phyloP scores from a whole-genome alignment of 35 echinoderm and acorn worm genomes.

The Ophioderma brevispina region DNA sequence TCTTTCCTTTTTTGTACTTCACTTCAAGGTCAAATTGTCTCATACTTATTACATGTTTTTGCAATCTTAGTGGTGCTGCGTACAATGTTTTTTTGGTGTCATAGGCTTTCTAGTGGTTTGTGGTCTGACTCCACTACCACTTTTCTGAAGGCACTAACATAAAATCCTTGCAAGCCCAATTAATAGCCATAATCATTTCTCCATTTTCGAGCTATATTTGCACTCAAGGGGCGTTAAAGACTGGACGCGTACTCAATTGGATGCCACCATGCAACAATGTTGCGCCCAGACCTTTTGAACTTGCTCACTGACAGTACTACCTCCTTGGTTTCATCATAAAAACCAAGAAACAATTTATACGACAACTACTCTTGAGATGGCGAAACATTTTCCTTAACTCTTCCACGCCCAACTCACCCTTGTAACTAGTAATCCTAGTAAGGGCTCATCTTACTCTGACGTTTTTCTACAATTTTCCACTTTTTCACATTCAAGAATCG shows the following conservation, averaged over 20 bases:
- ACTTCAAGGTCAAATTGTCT: constrained; percentile 73
- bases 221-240: constrained; percentile 55
- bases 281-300: constrained; percentile 55
- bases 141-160: constrained; percentile 64
- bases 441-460: background rate
- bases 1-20: constrained; percentile 57
- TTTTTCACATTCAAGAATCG: constrained; percentile 48
- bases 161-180: constrained; percentile 61
- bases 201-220: constrained; percentile 60
- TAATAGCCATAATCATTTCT: constrained; percentile 78
- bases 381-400: background rate
- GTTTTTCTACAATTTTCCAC: constrained; percentile 40
- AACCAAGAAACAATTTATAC: background rate
- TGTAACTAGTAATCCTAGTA: background rate
- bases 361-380: background rate
- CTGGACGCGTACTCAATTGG: constrained; percentile 75
- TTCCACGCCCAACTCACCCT: background rate
- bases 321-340: constrained; percentile 27
- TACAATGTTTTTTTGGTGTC: constrained; percentile 48
- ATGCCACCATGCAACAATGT: constrained; percentile 45
- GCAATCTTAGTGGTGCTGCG: constrained; percentile 71
- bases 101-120: constrained; percentile 69
- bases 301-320: too few species aligned
- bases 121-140: constrained; percentile 62
- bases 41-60: constrained; percentile 57